A percentile compares a stretch with the other conserved stretches of the same genome.
Conservation (phyloP, 2,888 invertebrate genomes). For the Dioctria linearis region DNA sequence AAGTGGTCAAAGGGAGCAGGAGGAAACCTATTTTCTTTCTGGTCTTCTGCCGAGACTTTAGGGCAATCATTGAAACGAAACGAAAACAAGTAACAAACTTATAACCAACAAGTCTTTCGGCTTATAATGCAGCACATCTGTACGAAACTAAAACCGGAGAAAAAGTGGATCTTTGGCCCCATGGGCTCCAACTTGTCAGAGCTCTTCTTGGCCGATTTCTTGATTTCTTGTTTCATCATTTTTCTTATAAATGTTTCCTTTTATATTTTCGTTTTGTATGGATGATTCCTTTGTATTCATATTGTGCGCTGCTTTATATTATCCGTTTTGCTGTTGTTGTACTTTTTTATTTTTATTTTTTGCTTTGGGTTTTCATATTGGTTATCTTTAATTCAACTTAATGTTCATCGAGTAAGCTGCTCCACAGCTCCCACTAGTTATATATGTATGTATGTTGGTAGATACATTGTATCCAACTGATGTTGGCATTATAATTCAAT, state of each 20-base stretch:
- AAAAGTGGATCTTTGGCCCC: background rate
- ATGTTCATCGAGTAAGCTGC: too few species aligned
- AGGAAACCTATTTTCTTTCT: background rate
- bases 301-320: background rate
- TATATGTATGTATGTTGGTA: too few species aligned
- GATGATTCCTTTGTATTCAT: constrained; percentile 3
- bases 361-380: background rate
- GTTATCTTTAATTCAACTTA: background rate
- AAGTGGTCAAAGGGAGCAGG: background rate
- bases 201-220: constrained; percentile 5
- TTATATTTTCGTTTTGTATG: background rate
- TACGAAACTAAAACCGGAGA: background rate
- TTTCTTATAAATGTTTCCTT: background rate
- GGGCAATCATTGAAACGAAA: constrained; percentile 15
- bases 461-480: too few species aligned
- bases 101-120: background rate
- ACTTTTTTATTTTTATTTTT: background rate
- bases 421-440: too few species aligned
- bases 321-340: background rate
- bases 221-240: constrained; percentile 1
- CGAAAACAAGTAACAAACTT: background rate
- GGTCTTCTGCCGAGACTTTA: background rate
- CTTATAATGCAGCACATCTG: background rate
- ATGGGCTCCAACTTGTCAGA: background rate
- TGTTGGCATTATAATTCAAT: too few species aligned